Base-by-base conservation (phyloP, 2,888 invertebrate species). In the Atherix ibis region DNA sequence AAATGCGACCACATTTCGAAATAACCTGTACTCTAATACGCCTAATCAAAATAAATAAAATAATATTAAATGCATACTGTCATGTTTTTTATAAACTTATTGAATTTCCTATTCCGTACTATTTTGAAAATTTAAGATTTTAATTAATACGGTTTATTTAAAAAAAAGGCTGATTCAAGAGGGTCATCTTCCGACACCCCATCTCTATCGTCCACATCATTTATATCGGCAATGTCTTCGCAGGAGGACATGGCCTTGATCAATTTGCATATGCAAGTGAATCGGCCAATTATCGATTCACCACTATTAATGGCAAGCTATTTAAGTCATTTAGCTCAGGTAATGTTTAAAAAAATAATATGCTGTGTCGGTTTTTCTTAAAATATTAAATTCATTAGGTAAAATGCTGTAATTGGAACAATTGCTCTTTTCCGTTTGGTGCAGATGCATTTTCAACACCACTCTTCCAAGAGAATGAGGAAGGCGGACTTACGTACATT, bases 231-330 rank as follows among this genome's bases (percentile, higher is more conserved):
- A 3, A 77, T 87, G 43, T 91, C 87, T 1, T 91, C 88, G 9
- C 89, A 89, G 56, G 89, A 91, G 61, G 89, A 89, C 53, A 76
- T 87, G 59, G 87, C 87, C 0, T 61, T 89, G 35, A 87, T 95
- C 0, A 91, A 94, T 61, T 67, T 95, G 12, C 91, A 92, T 50
- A 85, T 88, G 74, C 94, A 95, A 64, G 79, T 89, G 17, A 87
- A 87, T 54, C 69, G 75, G 39, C 84, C 92, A 0, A 94, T 95
- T 42, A 78, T 87, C 5, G 88, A 92, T 50, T 94, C 94, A 0
- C 91, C 94, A 0, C 64, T 95, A 34, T 64, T 95, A 1, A 89
- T 95, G 88, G 83, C 89, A 4, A 91, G 91, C 51, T 95, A 95
- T 54, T 76, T 85, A 53, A 80, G 80, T 48, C 91, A 94, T 58